Base-by-base conservation (phyloP, 2,888 invertebrate genomes). In the Koerneria pararmatus region DNA sequence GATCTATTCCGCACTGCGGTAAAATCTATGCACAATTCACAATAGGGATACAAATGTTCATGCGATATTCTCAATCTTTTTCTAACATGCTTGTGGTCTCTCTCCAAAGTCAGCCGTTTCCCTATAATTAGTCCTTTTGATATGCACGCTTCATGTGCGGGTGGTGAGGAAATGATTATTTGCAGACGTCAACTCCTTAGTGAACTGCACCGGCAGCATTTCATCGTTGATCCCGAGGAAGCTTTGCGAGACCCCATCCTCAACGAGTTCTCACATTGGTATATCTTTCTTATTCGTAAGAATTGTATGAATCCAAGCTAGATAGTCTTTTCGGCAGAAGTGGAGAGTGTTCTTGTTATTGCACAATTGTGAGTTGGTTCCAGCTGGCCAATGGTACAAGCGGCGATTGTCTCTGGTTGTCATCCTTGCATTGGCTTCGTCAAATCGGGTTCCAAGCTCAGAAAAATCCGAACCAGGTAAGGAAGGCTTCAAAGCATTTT, bases 371-470 rank as follows among this genome's bases (percentile, higher is more conserved):
- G n/a, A 41, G 15, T 69, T 58, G 90, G 91, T 0, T 89, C 91
- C 77, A 90, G 90, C 82, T 93, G 92, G 92, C 90, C 92, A 15
- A 89, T 95, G 65, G 90, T 97, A 0, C 95, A 95, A 83, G 91
- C 91, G 0, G 91, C 92, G 1, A 86, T 95, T 37, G 89, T 90
- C 32, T 91, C 91, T 3, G 95, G 95, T 0, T 87, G 91, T 68
- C 95, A 95, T 85, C 95, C 97, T 0, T 91, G 92, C 76, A 84
- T 95, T 53, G 90, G 91, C 34, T 72, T 73, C 48, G 75, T 78
- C 3, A 90, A 1, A 90, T 90, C 82, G 85, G 74, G 74, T 1
- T 65, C 69, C 53, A 77, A 74, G 60, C 61, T 82, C 56, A 71
- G 76, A 51, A 79, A 79, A 64, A 78, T 82, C 49, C 69, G 74